Evolutionary conservation across 2,797 vertebrate species (phyloP).

Genomic region (Helicolenus hilgendorfi): DNA sequence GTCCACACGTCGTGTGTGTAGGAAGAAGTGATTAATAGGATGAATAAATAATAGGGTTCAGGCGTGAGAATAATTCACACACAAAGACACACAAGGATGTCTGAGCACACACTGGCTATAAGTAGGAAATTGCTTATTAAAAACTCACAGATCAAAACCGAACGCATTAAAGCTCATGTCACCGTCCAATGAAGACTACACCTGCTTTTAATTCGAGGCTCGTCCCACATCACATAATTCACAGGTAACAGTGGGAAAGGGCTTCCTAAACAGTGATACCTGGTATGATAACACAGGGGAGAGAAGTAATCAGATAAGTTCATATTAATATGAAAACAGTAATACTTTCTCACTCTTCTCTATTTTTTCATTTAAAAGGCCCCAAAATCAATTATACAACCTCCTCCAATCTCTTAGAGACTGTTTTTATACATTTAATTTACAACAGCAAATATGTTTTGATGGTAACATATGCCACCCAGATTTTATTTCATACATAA

Average conservation of each 20-base stretch:
- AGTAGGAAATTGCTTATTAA: constrained; percentile 29
- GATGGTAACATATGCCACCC: neutral
- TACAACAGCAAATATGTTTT: neutral
- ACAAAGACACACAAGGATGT: neutral
- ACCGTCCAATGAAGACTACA: neutral
- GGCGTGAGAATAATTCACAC: constrained; percentile 2
- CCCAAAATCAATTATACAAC: neutral
- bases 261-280: neutral
- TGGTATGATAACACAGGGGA: neutral
- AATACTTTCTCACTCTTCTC: neutral
- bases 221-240: neutral
- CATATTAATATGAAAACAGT: neutral
- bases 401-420: neutral
- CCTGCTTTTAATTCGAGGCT: neutral
- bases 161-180: neutral
- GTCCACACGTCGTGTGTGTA: neutral
- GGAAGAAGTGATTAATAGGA: constrained; percentile 43
- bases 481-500: neutral
- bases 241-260: neutral
- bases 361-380: neutral
- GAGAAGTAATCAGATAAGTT: neutral
- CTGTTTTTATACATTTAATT: neutral
- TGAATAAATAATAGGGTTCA: constrained; percentile 49
- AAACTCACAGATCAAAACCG: constrained; percentile 15
- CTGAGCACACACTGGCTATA: neutral